phyloP scores from a whole-genome alignment of 2,113 vertebrate species.

The Oryzias woworae region DNA sequence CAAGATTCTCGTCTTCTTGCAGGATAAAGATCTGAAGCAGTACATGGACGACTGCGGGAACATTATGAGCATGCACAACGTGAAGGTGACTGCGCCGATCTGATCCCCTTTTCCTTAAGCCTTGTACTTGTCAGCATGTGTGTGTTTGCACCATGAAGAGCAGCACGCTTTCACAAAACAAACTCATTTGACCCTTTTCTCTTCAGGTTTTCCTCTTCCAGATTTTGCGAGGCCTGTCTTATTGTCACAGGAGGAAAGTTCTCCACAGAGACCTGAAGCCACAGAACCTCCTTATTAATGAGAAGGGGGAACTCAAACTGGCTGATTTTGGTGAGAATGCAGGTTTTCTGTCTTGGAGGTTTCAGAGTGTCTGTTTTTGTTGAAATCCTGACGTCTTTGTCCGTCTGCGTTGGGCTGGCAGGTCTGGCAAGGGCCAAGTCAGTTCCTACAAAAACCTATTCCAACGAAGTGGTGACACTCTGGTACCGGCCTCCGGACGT shows the following conservation, averaged over 20 bases:
- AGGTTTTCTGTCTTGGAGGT: not conserved
- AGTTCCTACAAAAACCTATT: constrained; percentile 95
- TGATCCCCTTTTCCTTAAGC: not conserved
- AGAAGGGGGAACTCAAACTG: constrained; percentile 94
- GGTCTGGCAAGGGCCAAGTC: constrained; percentile 93
- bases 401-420: constrained; percentile 40
- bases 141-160: not conserved
- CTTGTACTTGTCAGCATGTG: not conserved
- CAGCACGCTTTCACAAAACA: not conserved
- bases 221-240: constrained; percentile 95
- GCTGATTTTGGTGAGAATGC: constrained; percentile 91
- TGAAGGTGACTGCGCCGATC: constrained; percentile 82
- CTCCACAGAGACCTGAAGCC: constrained; percentile 97
- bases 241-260: constrained; percentile 96
- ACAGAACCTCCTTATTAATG: constrained; percentile 97
- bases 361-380: not conserved
- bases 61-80: constrained; percentile 99
- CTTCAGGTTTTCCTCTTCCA: constrained; percentile 95
- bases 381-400: not conserved
- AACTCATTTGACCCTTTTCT: not conserved
- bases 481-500: constrained; percentile 97
- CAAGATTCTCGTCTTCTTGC: constrained; percentile 20
- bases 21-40: constrained; percentile 99
- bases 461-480: constrained; percentile 94
- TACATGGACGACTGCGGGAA: constrained; percentile 99